phyloP scores from a whole-genome alignment of 2,113 vertebrate genomes.

The Anoplopoma fimbria region DNA sequence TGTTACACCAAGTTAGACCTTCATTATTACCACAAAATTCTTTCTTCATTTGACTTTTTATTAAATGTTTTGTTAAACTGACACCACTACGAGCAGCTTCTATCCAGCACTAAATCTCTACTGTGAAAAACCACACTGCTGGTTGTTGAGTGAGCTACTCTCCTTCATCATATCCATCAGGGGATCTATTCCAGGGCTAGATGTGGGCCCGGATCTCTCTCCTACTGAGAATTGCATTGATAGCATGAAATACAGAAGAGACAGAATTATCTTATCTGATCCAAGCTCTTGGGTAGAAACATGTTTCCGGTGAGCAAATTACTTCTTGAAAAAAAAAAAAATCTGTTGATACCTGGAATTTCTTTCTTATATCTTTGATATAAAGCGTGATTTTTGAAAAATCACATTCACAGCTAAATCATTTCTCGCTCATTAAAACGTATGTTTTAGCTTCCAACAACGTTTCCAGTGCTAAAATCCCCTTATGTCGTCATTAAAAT shows the following conservation, averaged over 20 bases:
- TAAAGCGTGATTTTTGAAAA: not conserved
- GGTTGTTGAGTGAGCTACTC: conserved; percentile 53
- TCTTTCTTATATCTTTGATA: not conserved
- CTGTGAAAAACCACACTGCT: not conserved
- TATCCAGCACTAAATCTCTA: conserved; percentile 1
- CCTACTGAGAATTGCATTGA: conserved; percentile 64
- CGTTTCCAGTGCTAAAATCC: not conserved
- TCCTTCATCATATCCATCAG: conserved; percentile 64
- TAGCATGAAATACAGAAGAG: conserved; percentile 75
- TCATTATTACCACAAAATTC: not conserved
- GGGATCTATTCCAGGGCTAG: conserved; percentile 65
- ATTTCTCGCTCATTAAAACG: not conserved
- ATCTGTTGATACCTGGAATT: conserved; percentile 6
- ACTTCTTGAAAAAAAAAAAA: conserved; percentile 17
- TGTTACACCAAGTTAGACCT: not conserved
- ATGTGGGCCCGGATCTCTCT: conserved; percentile 72
- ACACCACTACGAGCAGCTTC: not conserved
- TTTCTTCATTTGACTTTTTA: not conserved
- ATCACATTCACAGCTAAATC: not conserved
- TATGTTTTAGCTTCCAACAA: conserved; percentile 1
- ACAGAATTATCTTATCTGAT: conserved; percentile 82
- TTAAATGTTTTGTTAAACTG: not conserved
- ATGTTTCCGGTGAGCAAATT: conserved; percentile 26
- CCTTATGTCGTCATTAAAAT: not conserved
- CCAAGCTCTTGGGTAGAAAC: conserved; percentile 54